Conservation (phyloP, 2,113 vertebrate species). For the Ammodramus savannarum region DNA sequence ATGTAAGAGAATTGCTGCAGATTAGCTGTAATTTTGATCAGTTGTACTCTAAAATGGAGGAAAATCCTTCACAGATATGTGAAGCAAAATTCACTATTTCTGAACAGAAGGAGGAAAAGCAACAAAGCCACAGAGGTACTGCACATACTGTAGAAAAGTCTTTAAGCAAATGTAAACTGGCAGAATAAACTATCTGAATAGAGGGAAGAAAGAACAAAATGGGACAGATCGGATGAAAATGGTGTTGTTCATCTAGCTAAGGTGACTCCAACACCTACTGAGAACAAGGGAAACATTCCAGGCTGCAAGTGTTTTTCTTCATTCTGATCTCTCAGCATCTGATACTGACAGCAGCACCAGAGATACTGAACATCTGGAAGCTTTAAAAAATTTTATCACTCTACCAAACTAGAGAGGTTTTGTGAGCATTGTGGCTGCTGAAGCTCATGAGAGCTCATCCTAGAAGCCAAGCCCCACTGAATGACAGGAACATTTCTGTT, state of each 20-base stretch:
- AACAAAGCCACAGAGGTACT: background rate
- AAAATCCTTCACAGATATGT: background rate
- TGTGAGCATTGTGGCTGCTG: background rate
- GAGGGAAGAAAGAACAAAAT: background rate
- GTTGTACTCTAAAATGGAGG: background rate
- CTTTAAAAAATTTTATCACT: background rate
- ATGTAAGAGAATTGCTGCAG: background rate
- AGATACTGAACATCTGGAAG: background rate
- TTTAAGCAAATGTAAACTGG: background rate
- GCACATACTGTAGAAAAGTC: background rate
- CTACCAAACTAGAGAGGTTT: background rate
- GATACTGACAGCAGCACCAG: background rate
- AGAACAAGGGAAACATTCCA: background rate
- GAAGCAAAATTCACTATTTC: background rate
- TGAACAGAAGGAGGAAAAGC: background rate
- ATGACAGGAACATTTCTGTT: accelerated
- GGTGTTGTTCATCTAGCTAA: background rate
- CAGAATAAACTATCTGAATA: background rate
- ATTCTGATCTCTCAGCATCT: background rate
- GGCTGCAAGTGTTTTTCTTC: background rate
- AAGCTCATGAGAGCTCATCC: background rate
- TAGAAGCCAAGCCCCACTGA: too few species aligned
- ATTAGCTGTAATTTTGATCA: background rate
- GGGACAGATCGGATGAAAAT: background rate
- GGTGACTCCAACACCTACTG: background rate